A percentile compares a stretch with the other conserved stretches of the same genome.
These are phyloP conservation scores for Drosophila percnosoma DNA, from an alignment of 2,888 invertebrate species.

Conservation along the genomic window DNA sequence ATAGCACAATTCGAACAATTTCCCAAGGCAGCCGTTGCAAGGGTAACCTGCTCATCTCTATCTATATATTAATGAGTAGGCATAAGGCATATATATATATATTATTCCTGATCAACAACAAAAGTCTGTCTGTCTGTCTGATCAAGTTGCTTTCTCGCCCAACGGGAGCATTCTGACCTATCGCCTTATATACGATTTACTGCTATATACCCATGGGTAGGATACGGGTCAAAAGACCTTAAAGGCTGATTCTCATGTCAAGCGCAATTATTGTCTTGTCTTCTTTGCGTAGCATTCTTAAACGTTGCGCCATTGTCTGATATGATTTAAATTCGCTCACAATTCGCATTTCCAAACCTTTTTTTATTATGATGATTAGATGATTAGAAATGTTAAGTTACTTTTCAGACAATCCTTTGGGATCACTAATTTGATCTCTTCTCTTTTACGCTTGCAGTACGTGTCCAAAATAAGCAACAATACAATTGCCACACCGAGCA, in stretches of 20 bases:
- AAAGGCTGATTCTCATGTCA: background rate
- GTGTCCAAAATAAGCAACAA: slow-evolving; percentile 62
- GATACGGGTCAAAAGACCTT: background rate
- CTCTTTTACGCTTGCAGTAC: slow-evolving; percentile 47
- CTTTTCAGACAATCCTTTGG: background rate
- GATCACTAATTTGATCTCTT: background rate
- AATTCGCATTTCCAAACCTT: too few species aligned
- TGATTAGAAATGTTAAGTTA: too few species aligned
- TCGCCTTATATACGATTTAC: too few species aligned
- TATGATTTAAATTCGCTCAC: background rate
- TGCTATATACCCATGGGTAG: background rate
- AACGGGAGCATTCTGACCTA: too few species aligned
- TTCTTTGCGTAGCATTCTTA: background rate
- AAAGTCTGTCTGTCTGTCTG: too few species aligned
- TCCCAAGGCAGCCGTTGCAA: slow-evolving; percentile 79
- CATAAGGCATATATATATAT: too few species aligned
- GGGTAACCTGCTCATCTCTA: slow-evolving; percentile 59
- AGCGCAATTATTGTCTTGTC: background rate
- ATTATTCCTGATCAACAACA: too few species aligned
- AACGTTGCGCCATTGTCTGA: background rate
- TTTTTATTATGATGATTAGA: too few species aligned
- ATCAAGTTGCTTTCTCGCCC: too few species aligned
- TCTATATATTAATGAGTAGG: background rate
- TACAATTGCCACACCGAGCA: background rate
- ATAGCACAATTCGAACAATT: slow-evolving; percentile 83